A percentile compares a stretch with the other conserved stretches of the same genome.
Conservation (phyloP, 2,888 invertebrate species). For the Dinocampus coccinellae region DNA sequence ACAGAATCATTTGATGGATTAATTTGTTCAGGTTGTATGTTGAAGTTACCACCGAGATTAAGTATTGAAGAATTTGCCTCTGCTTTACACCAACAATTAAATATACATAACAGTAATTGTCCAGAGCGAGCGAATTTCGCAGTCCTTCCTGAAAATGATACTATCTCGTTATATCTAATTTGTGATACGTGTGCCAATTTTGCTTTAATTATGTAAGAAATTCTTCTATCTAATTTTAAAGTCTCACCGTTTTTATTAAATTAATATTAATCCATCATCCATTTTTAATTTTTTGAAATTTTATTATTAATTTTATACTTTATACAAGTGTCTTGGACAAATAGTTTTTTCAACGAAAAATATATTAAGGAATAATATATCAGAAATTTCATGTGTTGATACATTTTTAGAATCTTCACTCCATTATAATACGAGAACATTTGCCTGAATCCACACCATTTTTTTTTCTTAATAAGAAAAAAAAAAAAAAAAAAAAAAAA, state of each 20-base stretch:
- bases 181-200: slow-evolving; percentile 59
- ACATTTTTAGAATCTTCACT: not conserved
- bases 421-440: not conserved
- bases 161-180: slow-evolving; percentile 53
- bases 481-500: not conserved
- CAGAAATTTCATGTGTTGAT: slow-evolving; percentile 32
- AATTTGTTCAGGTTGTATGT: slow-evolving; percentile 56
- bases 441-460: not conserved
- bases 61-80: slow-evolving; percentile 52
- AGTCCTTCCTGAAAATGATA: slow-evolving; percentile 53
- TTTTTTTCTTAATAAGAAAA: not conserved
- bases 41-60: slow-evolving; percentile 50
- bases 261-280: too few relatives aligned
- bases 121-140: slow-evolving; percentile 55
- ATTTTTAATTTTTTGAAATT: too few relatives aligned
- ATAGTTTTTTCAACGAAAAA: slow-evolving; percentile 53
- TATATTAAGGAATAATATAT: slow-evolving; percentile 42
- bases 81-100: slow-evolving; percentile 52
- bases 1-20: slow-evolving; percentile 47
- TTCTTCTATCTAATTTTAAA: slow-evolving; percentile 41
- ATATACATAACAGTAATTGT: slow-evolving; percentile 55
- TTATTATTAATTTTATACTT: not conserved
- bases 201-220: slow-evolving; percentile 45
- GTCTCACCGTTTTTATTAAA: slow-evolving; percentile 51
- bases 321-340: slow-evolving; percentile 50